Conservation (phyloP, 2,797 vertebrate species). For the Cheirogaleus major region DNA sequence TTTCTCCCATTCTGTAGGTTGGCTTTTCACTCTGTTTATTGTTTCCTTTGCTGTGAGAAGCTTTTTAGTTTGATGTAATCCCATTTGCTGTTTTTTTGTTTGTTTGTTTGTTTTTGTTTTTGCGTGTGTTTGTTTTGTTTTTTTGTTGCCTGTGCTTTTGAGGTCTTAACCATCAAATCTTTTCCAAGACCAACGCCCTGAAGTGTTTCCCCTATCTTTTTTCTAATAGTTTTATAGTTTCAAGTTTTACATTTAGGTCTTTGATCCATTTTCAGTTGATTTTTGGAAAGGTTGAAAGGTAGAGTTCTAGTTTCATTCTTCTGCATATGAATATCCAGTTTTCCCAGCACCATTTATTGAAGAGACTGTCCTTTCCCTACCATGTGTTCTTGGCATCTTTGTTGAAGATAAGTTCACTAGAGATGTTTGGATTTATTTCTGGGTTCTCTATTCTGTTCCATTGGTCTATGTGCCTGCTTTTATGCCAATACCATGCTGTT, state of each 20-base stretch:
- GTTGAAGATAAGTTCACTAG: background rate
- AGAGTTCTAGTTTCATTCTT: background rate
- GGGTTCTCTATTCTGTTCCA: too few relatives aligned
- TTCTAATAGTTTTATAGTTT: background rate
- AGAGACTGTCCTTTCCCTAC: background rate
- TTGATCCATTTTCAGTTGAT: background rate
- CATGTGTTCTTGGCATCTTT: background rate
- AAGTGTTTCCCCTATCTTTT: background rate
- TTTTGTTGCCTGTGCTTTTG: background rate
- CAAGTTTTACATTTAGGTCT: background rate
- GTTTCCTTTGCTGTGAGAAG: background rate
- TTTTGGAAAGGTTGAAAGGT: background rate
- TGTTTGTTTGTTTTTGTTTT: background rate
- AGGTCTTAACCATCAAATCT: background rate
- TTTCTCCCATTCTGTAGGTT: background rate
- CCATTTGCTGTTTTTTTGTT: background rate
- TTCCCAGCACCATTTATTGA: background rate
- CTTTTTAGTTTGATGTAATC: background rate
- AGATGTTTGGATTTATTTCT: too few relatives aligned
- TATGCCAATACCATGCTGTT: too few relatives aligned
- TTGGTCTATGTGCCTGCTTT: too few relatives aligned
- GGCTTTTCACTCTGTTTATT: background rate
- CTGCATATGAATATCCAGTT: background rate
- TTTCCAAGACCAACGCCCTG: background rate
- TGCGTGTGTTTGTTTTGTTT: too few relatives aligned